Evolutionary conservation across 2,888 invertebrate genomes (phyloP), one percentile per base, ranked within the genome.

Genomic region (Phragmatobia fuliginosa): DNA sequence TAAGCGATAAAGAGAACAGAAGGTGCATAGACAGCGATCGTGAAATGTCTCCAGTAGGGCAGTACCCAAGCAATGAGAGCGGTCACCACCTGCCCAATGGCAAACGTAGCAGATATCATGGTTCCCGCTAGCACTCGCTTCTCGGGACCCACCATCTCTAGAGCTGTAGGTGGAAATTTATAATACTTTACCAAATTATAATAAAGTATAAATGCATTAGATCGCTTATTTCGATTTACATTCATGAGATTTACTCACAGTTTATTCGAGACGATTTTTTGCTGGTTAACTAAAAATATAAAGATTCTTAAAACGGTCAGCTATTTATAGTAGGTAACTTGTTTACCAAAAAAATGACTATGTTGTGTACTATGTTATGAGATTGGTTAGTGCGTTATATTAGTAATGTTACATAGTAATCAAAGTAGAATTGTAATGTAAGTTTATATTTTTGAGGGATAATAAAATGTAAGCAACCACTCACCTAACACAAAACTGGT

Each of bases 91-190:
- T 97, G 97, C 0, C 97, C 97, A 7, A 96, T 59, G 0, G 97
- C 96, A 78, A 96, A 97, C 63, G 96, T 96, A 79, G 96, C 95
- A 62, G 96, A 96, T 62, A 97, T 95, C 62, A 97, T 90, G 71
- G 96, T 96, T 6, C 97, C 96, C 1, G 96, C 96, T 33, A 97
- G 88, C 0, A 97, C 97, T 67, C 97, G 92, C 61, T 95, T 95
- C 60, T 96, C 95, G 18, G 96, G 96, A 0, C 97, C 97, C 28
- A 97, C 96, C 90, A 97, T 94, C 90, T 97, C 97, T 76, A 97
- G 95, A 41, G 96, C 97, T 97, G 91, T 3, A 87, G 33, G 7
- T 4, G 21, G n/a, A 32, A 49, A 7, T 45, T 32, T 49, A 31
- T 21, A 16, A 28, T 28, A 56, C 1, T 28, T 56, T 1, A 56